Evolutionary conservation across 2,113 vertebrate species (phyloP).

Genomic region (Dromas ardeola): DNA sequence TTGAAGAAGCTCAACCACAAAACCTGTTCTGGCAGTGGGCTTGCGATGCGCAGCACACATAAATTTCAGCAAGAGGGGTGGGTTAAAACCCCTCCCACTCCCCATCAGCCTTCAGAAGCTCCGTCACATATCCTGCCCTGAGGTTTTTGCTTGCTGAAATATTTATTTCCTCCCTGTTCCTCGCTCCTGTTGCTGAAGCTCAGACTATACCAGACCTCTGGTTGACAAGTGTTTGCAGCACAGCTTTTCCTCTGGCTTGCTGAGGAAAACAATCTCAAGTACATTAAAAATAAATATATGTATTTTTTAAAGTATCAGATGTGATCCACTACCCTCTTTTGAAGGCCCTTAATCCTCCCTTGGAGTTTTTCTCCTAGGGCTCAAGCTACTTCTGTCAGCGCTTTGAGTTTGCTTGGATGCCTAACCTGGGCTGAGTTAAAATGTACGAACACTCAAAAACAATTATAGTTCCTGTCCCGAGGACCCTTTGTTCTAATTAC

Average conservation of each 20-base stretch:
- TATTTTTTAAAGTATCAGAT: neutral
- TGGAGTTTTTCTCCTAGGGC: neutral
- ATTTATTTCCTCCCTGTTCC: neutral
- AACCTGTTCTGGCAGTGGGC: neutral
- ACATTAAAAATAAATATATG: neutral
- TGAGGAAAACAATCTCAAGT: neutral
- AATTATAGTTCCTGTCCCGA: neutral
- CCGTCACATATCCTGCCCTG: neutral
- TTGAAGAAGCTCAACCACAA: neutral
- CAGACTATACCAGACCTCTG: neutral
- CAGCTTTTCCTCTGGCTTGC: neutral
- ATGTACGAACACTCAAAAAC: neutral
- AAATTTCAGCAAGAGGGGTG: neutral
- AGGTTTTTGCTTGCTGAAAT: neutral
- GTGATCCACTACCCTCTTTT: neutral
- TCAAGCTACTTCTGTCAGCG: neutral
- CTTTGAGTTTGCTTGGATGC: neutral
- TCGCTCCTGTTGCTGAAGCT: neutral
- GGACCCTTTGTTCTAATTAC: constrained; percentile 27
- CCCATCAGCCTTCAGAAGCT: neutral
- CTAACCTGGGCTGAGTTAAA: constrained; percentile 34
- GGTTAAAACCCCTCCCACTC: neutral
- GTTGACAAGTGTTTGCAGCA: neutral
- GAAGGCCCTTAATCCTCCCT: neutral
- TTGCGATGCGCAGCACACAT: neutral